Evolutionary conservation across 2,113 vertebrate species (phyloP).

Genomic region (Microcebus ravelobensis): DNA sequence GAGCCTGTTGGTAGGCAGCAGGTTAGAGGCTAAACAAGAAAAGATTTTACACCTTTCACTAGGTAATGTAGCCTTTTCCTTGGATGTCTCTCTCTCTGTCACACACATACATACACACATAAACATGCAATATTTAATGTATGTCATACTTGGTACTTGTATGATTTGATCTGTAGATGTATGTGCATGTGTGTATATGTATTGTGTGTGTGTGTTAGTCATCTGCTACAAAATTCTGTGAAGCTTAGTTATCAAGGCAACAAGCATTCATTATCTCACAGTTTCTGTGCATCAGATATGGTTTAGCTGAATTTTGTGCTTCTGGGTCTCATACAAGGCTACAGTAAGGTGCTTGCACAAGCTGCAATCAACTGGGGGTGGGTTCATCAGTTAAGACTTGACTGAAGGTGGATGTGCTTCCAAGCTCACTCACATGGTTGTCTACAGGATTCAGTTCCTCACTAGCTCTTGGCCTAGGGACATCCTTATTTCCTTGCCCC

Average conservation of each 20-base stretch:
- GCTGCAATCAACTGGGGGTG: not conserved
- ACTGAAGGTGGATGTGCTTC: not conserved
- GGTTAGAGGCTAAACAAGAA: not conserved
- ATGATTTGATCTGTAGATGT: not conserved
- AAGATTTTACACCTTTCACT: not conserved
- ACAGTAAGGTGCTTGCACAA: not conserved
- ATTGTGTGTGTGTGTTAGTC: not conserved
- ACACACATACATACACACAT: not conserved
- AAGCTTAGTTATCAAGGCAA: not conserved
- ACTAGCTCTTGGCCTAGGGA: not conserved
- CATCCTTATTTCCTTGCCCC: not conserved
- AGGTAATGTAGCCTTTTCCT: not conserved
- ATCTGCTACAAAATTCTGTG: not conserved
- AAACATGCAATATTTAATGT: not conserved
- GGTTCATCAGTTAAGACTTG: not conserved
- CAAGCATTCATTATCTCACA: not conserved
- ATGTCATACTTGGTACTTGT: not conserved
- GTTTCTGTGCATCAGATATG: not conserved
- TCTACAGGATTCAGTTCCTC: not conserved
- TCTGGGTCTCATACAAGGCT: not conserved
- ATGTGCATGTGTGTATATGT: accelerated
- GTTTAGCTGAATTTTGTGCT: not conserved
- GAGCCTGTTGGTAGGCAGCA: not conserved
- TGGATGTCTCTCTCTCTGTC: not conserved
- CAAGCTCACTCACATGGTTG: not conserved